These are phyloP conservation scores for Caenorhabditis imperialis DNA, from an alignment of 2,888 invertebrate species.

Conservation along the genomic window DNA sequence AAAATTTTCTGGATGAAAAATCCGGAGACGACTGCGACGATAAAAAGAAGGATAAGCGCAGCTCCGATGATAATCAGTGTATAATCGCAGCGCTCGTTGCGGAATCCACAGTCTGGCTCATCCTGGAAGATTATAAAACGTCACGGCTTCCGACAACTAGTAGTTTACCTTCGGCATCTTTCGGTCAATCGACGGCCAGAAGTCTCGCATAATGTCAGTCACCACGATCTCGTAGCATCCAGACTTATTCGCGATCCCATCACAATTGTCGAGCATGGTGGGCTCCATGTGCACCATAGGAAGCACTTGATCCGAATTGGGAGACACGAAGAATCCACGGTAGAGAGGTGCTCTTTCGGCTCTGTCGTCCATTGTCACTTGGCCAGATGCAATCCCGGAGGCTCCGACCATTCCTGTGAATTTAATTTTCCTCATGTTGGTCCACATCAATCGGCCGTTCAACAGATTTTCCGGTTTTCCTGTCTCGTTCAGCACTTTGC, in stretches of 20 bases:
- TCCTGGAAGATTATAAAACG: constrained; percentile 46
- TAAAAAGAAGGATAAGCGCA: constrained; percentile 61
- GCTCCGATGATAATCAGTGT: constrained; percentile 67
- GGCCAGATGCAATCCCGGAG: constrained; percentile 63
- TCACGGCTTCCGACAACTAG: not conserved
- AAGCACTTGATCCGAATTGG: constrained; percentile 62
- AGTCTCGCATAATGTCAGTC: constrained; percentile 66
- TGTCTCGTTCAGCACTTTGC: constrained; percentile 67
- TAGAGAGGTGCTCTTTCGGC: constrained; percentile 66
- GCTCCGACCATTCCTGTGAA: constrained; percentile 68
- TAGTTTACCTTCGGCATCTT: constrained; percentile 57
- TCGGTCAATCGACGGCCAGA: constrained; percentile 66
- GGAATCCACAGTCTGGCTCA: constrained; percentile 75
- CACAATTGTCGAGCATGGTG: constrained; percentile 66
- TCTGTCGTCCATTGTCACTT: constrained; percentile 64
- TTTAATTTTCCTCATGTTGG: constrained; percentile 70
- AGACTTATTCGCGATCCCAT: constrained; percentile 63
- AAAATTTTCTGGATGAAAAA: constrained; percentile 59
- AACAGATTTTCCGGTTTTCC: constrained; percentile 65
- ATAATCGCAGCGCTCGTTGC: constrained; percentile 67
- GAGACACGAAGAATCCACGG: constrained; percentile 66
- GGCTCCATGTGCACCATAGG: constrained; percentile 71
- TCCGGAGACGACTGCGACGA: constrained; percentile 57
- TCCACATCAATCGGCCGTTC: constrained; percentile 74
- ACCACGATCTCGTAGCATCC: constrained; percentile 69